A percentile compares a stretch with the other conserved stretches of the same genome.
Conservation (phyloP, 2,888 invertebrate genomes). For the Pediacus dermestoides region DNA sequence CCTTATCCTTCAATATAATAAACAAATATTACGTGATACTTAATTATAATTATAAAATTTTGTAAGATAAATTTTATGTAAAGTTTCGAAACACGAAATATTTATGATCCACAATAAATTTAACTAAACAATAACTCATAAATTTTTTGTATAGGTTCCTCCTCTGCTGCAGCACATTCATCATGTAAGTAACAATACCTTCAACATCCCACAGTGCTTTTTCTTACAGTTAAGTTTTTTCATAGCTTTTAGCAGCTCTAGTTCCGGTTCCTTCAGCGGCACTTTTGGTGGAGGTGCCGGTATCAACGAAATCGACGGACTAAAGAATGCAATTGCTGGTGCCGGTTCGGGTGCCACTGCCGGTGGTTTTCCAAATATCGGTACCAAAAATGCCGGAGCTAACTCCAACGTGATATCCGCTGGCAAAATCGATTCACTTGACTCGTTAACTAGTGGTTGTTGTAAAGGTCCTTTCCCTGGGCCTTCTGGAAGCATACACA, state of each 20-base stretch:
- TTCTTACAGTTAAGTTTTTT: too few relatives aligned
- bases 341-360: background rate
- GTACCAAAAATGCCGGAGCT: background rate
- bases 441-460: conserved; percentile 8
- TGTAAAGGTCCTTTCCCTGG: conserved; percentile 26
- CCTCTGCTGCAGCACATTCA: conserved; percentile 14
- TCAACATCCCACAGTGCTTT: background rate
- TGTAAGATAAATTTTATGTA: background rate
- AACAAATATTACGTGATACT: background rate
- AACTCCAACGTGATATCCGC: background rate
- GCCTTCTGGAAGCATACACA: conserved; percentile 27
- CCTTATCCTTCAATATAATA: too few relatives aligned
- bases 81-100: too few relatives aligned
- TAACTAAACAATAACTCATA: too few relatives aligned
- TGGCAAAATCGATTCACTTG: background rate
- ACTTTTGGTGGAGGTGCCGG: conserved; percentile 10
- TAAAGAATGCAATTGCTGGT: background rate
- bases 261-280: conserved; percentile 11
- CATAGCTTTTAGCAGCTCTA: conserved; percentile 18
- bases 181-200: conserved; percentile 23
- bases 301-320: conserved; percentile 1
- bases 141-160: conserved; percentile 14
- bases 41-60: too few relatives aligned
- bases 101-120: too few relatives aligned
- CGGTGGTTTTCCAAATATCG: background rate